Percentiles rank a stretch among this genome's conserved stretches.
Conservation (phyloP, 2,888 invertebrate genomes). For the Sphaerophoria rueppellii region DNA sequence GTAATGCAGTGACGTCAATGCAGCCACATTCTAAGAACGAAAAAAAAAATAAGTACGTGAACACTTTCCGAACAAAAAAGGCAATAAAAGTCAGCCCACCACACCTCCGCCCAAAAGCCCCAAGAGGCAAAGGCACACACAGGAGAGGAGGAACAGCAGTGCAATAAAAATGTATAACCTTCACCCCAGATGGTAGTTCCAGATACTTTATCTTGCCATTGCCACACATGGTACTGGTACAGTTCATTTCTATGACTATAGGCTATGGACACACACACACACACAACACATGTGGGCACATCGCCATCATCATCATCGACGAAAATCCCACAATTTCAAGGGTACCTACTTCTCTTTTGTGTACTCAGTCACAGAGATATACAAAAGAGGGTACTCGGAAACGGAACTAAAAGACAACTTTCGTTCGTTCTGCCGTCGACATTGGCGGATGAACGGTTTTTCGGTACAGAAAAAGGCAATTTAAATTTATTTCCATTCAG, state of each 20-base stretch:
- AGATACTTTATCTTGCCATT: slow-evolving; percentile 48
- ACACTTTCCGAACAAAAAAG: slow-evolving; percentile 12
- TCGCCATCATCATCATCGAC: slow-evolving; percentile 33
- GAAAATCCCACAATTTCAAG: slow-evolving; percentile 69
- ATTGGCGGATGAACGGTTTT: not conserved
- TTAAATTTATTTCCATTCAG: slow-evolving; percentile 64
- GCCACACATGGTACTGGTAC: slow-evolving; percentile 24
- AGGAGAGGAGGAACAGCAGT: slow-evolving; percentile 60
- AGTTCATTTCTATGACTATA: not conserved
- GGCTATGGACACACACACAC: not conserved
- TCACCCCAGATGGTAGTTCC: slow-evolving; percentile 67
- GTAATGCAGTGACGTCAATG: slow-evolving; percentile 68
- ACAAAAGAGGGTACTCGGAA: slow-evolving; percentile 14
- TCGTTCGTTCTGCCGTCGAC: not conserved
- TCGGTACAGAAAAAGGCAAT: slow-evolving; percentile 36
- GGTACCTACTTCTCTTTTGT: slow-evolving; percentile 33
- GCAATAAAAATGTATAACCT: slow-evolving; percentile 68
- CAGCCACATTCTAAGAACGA: slow-evolving; percentile 26
- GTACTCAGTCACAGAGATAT: not conserved
- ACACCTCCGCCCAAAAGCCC: slow-evolving; percentile 41
- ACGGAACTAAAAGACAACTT: slow-evolving; percentile 46
- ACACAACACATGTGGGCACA: slow-evolving; percentile 39
- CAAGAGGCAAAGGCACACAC: not conserved
- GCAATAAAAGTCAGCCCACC: slow-evolving; percentile 33
- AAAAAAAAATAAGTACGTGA: not conserved